Percentiles rank a stretch among this genome's conserved stretches.
Evolutionary conservation across 2,113 vertebrate genomes (phyloP).

Genomic region (Muntiacus muntjak): DNA sequence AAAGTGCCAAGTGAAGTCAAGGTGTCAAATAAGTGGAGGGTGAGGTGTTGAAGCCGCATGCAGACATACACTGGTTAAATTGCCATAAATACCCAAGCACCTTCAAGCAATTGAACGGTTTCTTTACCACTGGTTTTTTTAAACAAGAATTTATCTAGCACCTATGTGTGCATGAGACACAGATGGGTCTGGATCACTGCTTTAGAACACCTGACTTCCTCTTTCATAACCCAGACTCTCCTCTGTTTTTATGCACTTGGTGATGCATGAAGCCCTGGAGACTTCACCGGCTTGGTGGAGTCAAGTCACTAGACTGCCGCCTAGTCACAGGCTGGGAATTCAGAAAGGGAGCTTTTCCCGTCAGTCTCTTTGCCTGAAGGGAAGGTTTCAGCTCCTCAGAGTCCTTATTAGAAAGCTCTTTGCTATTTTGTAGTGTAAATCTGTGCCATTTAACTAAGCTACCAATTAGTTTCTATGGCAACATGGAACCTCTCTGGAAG

Average conservation of each 20-base stretch:
- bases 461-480: constrained; percentile 38
- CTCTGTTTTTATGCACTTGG: not conserved
- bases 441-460: not conserved
- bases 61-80: not conserved
- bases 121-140: not conserved
- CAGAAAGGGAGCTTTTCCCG: not conserved
- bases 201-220: not conserved
- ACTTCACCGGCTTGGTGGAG: not conserved
- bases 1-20: not conserved
- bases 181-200: not conserved
- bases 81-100: not conserved
- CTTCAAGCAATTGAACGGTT: rapidly evolving
- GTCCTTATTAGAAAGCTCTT: not conserved
- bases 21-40: not conserved
- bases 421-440: constrained; percentile 3
- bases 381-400: not conserved
- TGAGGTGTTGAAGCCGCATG: not conserved
- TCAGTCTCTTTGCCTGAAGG: not conserved
- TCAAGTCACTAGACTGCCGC: not conserved
- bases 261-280: not conserved
- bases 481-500: constrained; percentile 25
- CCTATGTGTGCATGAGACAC: not conserved
- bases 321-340: not conserved
- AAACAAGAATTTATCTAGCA: not conserved
- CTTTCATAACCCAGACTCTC: not conserved